Evolutionary conservation across 1,140 invertebrate species (phyloP).

Genomic region (Drosophila santomea): DNA sequence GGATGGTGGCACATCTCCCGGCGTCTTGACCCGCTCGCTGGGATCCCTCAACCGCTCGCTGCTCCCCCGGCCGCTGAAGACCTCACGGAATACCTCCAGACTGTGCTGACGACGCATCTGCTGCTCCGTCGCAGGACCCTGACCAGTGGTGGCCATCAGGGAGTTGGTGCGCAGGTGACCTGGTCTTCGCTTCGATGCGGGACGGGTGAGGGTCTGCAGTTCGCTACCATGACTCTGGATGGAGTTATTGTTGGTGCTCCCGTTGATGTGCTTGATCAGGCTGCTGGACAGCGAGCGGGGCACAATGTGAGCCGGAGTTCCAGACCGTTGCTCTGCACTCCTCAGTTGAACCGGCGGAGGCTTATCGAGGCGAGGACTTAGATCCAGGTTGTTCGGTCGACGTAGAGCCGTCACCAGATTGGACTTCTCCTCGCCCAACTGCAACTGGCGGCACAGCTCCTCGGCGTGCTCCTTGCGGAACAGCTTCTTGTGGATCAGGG

Average conservation of each 20-base stretch:
- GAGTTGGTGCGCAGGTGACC: slow-evolving; percentile 75
- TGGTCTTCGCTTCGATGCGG: slow-evolving; percentile 54
- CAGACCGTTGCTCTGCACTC: slow-evolving; percentile 69
- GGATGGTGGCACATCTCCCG: slow-evolving; percentile 91
- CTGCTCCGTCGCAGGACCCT: slow-evolving; percentile 54
- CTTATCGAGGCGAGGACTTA: slow-evolving; percentile 55
- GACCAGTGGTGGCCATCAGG: slow-evolving; percentile 49
- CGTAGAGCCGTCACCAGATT: slow-evolving; percentile 73
- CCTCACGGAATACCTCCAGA: slow-evolving; percentile 89
- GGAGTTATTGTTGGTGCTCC: slow-evolving; percentile 46
- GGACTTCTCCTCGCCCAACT: slow-evolving; percentile 76
- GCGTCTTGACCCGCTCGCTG: slow-evolving; percentile 91
- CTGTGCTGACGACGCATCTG: slow-evolving; percentile 86
- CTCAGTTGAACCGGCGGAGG: slow-evolving; percentile 53
- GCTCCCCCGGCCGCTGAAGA: slow-evolving; percentile 87
- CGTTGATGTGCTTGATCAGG: slow-evolving; percentile 72
- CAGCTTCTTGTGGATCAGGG: slow-evolving; percentile 81
- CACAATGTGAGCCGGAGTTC: slow-evolving; percentile 75
- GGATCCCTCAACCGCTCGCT: slow-evolving; percentile 89
- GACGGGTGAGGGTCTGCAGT: slow-evolving; percentile 51
- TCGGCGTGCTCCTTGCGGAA: slow-evolving; percentile 76
- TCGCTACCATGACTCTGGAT: slow-evolving; percentile 63
- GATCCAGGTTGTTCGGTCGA: slow-evolving; percentile 79
- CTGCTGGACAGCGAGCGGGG: slow-evolving; percentile 77
- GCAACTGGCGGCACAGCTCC: slow-evolving; percentile 62